phyloP scores from a whole-genome alignment of 2,888 invertebrate species.

The Caenorhabditis sp. region DNA sequence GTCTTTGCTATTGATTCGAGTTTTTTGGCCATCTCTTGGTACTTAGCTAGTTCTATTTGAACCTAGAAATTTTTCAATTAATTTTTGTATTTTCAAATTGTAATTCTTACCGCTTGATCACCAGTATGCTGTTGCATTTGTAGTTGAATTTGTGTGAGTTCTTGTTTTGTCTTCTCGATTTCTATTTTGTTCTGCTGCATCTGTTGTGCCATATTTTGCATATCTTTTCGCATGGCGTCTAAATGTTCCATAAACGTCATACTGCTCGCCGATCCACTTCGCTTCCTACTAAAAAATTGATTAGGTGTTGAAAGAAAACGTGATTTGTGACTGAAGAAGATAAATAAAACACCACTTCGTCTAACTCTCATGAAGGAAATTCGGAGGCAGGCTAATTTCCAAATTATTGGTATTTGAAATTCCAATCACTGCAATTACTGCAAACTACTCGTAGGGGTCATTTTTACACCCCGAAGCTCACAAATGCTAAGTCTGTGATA shows the following conservation, averaged over 20 bases:
- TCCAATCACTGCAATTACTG: no score
- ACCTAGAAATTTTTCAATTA: conserved; percentile 1
- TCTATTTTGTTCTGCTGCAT: conserved; percentile 19
- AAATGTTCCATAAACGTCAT: conserved; percentile 35
- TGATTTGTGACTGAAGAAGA: no score
- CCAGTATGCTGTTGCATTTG: conserved; percentile 13
- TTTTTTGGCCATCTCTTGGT: conserved; percentile 13
- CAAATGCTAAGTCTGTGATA: no score
- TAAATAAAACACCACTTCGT: no score
- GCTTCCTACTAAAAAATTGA: conserved; percentile 27
- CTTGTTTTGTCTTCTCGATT: conserved; percentile 17
- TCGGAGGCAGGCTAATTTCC: no score
- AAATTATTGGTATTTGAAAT: no score
- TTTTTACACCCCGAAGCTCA: no score
- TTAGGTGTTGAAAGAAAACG: no score
- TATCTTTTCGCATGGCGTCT: conserved; percentile 32
- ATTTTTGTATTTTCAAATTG: neutral
- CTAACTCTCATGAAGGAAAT: neutral
- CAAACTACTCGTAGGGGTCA: no score
- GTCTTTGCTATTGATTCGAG: conserved; percentile 15
- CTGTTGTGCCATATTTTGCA: conserved; percentile 16
- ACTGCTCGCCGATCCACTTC: conserved; percentile 30
- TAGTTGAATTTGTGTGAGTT: conserved; percentile 4
- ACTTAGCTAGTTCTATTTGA: conserved; percentile 20
- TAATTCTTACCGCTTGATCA: neutral